Evolutionary conservation across 1,140 invertebrate genomes (phyloP), one percentile per base, ranked within the genome.

Genomic region (Drosophila tropicalis): DNA sequence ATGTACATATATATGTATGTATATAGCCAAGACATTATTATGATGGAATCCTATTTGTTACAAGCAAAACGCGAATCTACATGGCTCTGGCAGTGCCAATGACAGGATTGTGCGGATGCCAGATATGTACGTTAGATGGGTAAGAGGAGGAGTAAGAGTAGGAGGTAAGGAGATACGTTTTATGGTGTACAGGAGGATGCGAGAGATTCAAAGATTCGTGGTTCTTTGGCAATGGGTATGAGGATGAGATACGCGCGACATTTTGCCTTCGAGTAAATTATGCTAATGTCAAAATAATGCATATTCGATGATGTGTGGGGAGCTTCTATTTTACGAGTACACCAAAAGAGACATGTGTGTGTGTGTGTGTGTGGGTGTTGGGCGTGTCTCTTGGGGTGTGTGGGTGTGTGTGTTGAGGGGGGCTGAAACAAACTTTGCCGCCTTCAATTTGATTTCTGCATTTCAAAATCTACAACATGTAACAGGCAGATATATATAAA

Each of bases 221-320:
- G 9, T 34, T 15, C 39, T 72, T 62, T 55, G 62, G 55, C 29
- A 29, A 29, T 29, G 29, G 17, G n/a, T 36, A 39, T 61, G 57
- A 55, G 67, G 56, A 64, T 40, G 75, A 73, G 66, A 73, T 68
- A 62, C 61, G 62, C 44, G 44, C 22, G 41, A 62, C 57, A 62
- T 67, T 60, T 67, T 71, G 75, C 60, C 62, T 44, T 66, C 68
- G 70, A 87, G 74, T 90, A 90, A 90, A 90, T 90, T 90, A 90
- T 90, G 87, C 89, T 90, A 90, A 90, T 90, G 87, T 91, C 87
- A 81, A 90, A 90, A 90, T 90, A 90, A 90, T 90, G 89, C 83
- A 87, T 90, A 90, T 90, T 90, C 87, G 83, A 90, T 90, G 85
- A 83, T 89, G 83, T 85, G 81, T 85, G 81, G 79, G 79, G 56